Conservation (phyloP, 1,140 invertebrate genomes). For the Catajapyx aquilonaris region DNA sequence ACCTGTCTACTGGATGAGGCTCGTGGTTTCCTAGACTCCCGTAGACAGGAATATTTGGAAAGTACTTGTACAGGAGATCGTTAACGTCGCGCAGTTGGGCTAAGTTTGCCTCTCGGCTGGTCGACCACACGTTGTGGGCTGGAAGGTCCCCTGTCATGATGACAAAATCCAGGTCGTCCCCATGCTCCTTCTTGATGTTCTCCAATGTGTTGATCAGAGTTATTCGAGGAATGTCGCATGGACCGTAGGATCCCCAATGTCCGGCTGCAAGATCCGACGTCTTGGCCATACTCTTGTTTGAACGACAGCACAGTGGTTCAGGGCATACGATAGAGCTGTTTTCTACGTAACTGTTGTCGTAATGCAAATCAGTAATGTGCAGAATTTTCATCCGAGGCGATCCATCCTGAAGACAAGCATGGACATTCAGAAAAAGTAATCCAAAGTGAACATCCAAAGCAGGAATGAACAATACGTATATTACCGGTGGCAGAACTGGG, state of each 20-base stretch:
- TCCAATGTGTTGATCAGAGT: slow-evolving; percentile 23
- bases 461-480: too few species aligned
- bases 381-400: slow-evolving; percentile 23
- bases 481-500: too few species aligned
- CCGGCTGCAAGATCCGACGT: slow-evolving; percentile 16
- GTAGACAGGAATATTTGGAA: slow-evolving; percentile 40
- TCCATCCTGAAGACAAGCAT: too few species aligned
- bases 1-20: slow-evolving; percentile 65
- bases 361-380: slow-evolving; percentile 28
- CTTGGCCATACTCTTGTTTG: slow-evolving; percentile 14
- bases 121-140: slow-evolving; percentile 64
- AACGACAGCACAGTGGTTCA: slow-evolving; percentile 25
- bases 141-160: slow-evolving; percentile 71
- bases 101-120: slow-evolving; percentile 38
- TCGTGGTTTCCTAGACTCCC: slow-evolving; percentile 76
- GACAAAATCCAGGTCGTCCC: slow-evolving; percentile 46
- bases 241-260: slow-evolving; percentile 23
- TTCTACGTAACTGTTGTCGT: slow-evolving; percentile 24
- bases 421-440: too few species aligned
- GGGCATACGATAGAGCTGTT: slow-evolving; percentile 23
- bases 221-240: slow-evolving; percentile 23
- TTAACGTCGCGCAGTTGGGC: slow-evolving; percentile 33
- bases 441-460: too few species aligned
- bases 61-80: slow-evolving; percentile 31
- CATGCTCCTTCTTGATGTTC: slow-evolving; percentile 21